A percentile compares a stretch with the other conserved stretches of the same genome.
Evolutionary conservation across 2,888 invertebrate genomes (phyloP).

Genomic region (Luffia ferchaultella): DNA sequence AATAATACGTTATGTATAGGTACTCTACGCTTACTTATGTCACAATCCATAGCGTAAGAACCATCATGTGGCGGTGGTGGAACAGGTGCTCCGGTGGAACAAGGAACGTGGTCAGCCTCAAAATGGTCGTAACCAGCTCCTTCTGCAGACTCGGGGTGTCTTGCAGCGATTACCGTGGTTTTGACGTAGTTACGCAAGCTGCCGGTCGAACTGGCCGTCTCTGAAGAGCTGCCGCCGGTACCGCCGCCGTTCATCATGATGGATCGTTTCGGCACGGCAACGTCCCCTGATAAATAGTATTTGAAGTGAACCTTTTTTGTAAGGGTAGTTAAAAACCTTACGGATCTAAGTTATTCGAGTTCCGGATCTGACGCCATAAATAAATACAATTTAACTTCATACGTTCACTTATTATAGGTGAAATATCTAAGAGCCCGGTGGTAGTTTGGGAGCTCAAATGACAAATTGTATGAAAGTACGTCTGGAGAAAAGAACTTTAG

Average conservation of each 20-base stretch:
- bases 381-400: too few relatives aligned
- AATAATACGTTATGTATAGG: too few relatives aligned
- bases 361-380: too few relatives aligned
- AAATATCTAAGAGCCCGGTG: too few relatives aligned
- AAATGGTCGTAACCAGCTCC: constrained; percentile 18
- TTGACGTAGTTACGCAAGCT: constrained; percentile 46
- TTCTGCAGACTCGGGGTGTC: constrained; percentile 32
- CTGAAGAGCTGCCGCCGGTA: constrained; percentile 43
- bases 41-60: constrained; percentile 42
- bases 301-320: too few relatives aligned
- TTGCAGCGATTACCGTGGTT: constrained; percentile 31
- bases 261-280: constrained; percentile 20
- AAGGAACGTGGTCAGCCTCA: constrained; percentile 25
- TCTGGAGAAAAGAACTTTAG: too few relatives aligned
- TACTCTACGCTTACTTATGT: constrained; percentile 28
- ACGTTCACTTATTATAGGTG: too few relatives aligned
- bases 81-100: background rate
- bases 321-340: too few relatives aligned
- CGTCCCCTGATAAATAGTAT: background rate
- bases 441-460: too few relatives aligned
- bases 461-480: too few relatives aligned
- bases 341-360: too few relatives aligned
- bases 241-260: constrained; percentile 29
- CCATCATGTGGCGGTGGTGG: constrained; percentile 23
- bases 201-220: constrained; percentile 65